Evolutionary conservation across 2,888 invertebrate genomes (phyloP), one percentile per base, ranked within the genome.

Genomic region (Anarsia innoxiella): DNA sequence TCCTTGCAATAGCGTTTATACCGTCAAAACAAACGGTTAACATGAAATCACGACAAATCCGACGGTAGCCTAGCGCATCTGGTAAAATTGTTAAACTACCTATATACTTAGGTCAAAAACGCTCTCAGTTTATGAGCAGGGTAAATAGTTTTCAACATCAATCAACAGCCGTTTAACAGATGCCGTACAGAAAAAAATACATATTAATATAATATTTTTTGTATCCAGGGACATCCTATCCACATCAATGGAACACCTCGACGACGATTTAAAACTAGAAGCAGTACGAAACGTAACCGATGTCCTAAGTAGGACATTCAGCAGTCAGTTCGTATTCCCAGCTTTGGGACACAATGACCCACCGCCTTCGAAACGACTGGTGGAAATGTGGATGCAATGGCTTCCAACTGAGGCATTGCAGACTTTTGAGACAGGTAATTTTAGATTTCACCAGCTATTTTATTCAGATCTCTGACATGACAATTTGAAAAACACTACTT

Each of bases 311-410:
- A 88, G 91, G 58, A 93, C 94, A 26, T 95, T 95, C 77, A 92
- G 92, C 56, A 93, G 92, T 46, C 93, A 94, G 71, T 94, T 95
- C 65, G 93, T 96, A 40, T 95, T 95, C 71, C 96, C 96, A 26
- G 94, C 94, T 1, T 75, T 96, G 49, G 96, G 96, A 1, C 95
- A 96, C 75, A 94, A 95, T 66, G 96, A 96, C 65, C 92, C 91
- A 30, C 88, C 86, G 34, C 88, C 87, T 49, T 88, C 88, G 34
- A 60, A 73, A 54, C 87, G 87, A 42, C 87, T 95, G 49, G 91
- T 93, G 1, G 89, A 89, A 40, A 88, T 94, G 78, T 95, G 94
- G 94, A 89, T 89, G 64, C 91, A 91, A 53, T 96, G 93, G 94
- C 76, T 93, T 39, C 94, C 94, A 1, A 90, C 90, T 2, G 94